Conservation (phyloP, 2,888 invertebrate genomes). For the Athripsodes cinereus region DNA sequence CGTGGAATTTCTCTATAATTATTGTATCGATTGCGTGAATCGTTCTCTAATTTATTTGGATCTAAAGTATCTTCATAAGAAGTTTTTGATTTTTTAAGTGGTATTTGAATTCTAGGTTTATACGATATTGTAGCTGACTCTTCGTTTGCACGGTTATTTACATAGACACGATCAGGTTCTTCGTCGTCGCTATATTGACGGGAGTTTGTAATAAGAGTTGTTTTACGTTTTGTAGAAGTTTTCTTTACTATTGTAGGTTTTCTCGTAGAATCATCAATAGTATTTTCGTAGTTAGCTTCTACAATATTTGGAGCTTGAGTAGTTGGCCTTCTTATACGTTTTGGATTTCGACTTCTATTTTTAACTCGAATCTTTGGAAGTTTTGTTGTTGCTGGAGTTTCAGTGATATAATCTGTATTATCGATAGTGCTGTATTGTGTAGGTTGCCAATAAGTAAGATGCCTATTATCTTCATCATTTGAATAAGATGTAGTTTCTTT, state of each 20-base stretch:
- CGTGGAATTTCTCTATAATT: too few relatives aligned
- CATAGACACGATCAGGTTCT: background rate
- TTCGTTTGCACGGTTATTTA: background rate
- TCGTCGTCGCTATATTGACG: slow-evolving; percentile 27
- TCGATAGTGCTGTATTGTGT: background rate
- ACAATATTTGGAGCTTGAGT: slow-evolving; percentile 29
- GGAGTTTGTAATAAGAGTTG: slow-evolving; percentile 44
- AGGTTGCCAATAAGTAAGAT: background rate
- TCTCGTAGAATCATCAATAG: slow-evolving; percentile 6
- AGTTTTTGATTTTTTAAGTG: background rate
- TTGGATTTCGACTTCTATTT: background rate
- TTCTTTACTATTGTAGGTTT: slow-evolving; percentile 26
- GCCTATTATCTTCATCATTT: too few relatives aligned
- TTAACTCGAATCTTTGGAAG: slow-evolving; percentile 29
- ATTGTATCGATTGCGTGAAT: background rate
- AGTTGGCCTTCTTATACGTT: background rate
- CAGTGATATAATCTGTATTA: background rate
- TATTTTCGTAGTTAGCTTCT: background rate
- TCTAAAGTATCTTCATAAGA: background rate
- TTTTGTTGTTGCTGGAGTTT: background rate
- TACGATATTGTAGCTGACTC: background rate
- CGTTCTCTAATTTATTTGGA: background rate
- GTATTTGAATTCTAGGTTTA: background rate
- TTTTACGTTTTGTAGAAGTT: slow-evolving; percentile 36
- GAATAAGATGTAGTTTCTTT: too few relatives aligned